These are phyloP conservation scores for Hypomecis punctinalis DNA, from an alignment of 2,888 invertebrate genomes.

Conservation along the genomic window DNA sequence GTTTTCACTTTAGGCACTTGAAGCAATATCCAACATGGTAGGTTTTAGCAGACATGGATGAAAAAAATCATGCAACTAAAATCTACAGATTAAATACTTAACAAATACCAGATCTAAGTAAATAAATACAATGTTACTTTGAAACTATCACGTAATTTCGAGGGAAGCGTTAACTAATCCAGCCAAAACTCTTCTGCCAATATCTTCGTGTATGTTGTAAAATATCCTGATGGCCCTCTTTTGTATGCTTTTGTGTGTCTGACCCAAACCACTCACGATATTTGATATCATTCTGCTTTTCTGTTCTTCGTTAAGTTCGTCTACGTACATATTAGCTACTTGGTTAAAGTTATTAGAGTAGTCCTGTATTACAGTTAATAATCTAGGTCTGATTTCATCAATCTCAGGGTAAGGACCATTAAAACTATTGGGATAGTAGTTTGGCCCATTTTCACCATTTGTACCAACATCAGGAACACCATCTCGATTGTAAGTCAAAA, in stretches of 20 bases:
- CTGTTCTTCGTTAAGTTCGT: slow-evolving; percentile 88
- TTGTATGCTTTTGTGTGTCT: slow-evolving; percentile 77
- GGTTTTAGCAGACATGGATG: too few species aligned
- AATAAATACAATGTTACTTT: too few species aligned
- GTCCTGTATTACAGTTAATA: slow-evolving; percentile 85
- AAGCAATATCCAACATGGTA: too few species aligned
- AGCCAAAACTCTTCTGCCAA: slow-evolving; percentile 16
- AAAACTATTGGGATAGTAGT: slow-evolving; percentile 97
- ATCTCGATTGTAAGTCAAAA: slow-evolving; percentile 90
- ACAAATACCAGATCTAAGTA: too few species aligned
- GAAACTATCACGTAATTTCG: too few species aligned
- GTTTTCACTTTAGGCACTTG: too few species aligned
- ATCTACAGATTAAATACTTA: too few species aligned
- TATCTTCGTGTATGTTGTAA: slow-evolving; percentile 22
- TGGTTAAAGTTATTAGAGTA: slow-evolving; percentile 95
- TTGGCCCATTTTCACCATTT: slow-evolving; percentile 94
- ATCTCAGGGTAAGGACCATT: slow-evolving; percentile 88
- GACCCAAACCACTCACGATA: slow-evolving; percentile 90
- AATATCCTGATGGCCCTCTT: slow-evolving; percentile 20
- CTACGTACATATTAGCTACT: slow-evolving; percentile 83
- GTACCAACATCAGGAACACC: slow-evolving; percentile 89
- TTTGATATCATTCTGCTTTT: slow-evolving; percentile 90
- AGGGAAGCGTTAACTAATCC: too few species aligned
- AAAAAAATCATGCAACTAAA: too few species aligned
- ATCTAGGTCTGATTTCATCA: slow-evolving; percentile 81